Evolutionary conservation across 2,888 invertebrate species (phyloP), one percentile per base, ranked within the genome.

Genomic region (Protodeltote pygarga): DNA sequence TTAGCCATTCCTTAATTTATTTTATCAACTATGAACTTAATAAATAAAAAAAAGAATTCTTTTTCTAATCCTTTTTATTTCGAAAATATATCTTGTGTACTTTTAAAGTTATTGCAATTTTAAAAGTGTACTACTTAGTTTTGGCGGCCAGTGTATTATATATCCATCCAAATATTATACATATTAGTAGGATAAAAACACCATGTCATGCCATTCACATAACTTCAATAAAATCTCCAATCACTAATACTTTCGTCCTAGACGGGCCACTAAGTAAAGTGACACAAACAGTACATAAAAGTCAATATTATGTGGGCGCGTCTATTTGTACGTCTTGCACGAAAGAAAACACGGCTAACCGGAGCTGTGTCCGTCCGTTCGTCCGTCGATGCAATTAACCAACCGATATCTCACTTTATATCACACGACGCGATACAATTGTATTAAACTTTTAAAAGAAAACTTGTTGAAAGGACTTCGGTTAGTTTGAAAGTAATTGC

Each of bases 311-410:
- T 59, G 47, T 57, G 39, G 37, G 29, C 44, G 33, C 38, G 34
- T 48, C 50, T 63, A 51, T 71, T 68, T 57, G 63, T 54, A 24
- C 32, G n/a, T 29, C 45, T 54, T 42, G 35, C 34, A 33, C 28
- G 34, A 47, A 59, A 51, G 44, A 59, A 41, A 67, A 67, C 55
- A 59, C 39, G 17, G 34, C 25, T 21, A 44, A 14, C 39, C 34
- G 33, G 21, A 33, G 25, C 44, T 17, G 27, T 44, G 51, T 24
- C 39, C 38, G 49, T 57, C 54, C 58, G 20, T 39, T n/a, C n/a
- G n/a, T n/a, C n/a, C n/a, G n/a, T n/a, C n/a, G n/a, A n/a, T 24
- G 59, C 70, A 69, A 71, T 71, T 69, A 71, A 59, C 37, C 44
- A 38, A 42, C 35, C 49, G 51, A 59, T 46, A 40, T 28, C 15